phyloP scores from a whole-genome alignment of 2,888 invertebrate species.

The Caenorhabditis zanzibari region DNA sequence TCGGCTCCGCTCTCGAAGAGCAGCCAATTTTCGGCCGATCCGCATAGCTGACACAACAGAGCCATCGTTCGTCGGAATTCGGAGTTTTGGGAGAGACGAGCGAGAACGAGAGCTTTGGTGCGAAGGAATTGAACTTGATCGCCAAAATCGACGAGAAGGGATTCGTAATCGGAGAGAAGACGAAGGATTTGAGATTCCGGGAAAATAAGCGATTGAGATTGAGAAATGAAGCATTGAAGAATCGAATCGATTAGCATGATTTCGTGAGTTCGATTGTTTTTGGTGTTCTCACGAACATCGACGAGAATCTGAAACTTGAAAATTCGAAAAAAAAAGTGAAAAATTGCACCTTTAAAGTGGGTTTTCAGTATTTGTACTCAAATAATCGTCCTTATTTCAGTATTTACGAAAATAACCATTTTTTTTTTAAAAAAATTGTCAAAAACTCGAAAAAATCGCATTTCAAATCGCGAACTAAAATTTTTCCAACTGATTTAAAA shows the following conservation, averaged over 20 bases:
- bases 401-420: no score
- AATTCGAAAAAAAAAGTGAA: neutral
- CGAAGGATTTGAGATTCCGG: conserved; percentile 7
- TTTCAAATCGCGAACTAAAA: no score
- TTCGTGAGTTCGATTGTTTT: conserved; percentile 63
- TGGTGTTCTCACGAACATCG: conserved; percentile 34
- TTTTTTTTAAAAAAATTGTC: no score
- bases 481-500: no score
- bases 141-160: conserved; percentile 57
- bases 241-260: conserved; percentile 61
- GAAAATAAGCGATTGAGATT: no score
- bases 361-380: no score
- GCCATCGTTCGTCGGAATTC: conserved; percentile 45
- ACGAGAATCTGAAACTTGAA: conserved; percentile 17
- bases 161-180: conserved; percentile 37
- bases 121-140: conserved; percentile 64
- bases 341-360: no score
- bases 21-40: conserved; percentile 57
- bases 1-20: conserved; percentile 27
- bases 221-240: conserved; percentile 58
- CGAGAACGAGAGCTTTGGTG: conserved; percentile 34
- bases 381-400: no score
- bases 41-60: conserved; percentile 53
- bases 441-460: no score
- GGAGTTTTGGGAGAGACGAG: neutral